Percentiles rank a stretch among this genome's conserved stretches.
These are phyloP conservation scores for Picathartes gymnocephalus DNA, from an alignment of 2,113 vertebrate genomes.

Conservation along the genomic window DNA sequence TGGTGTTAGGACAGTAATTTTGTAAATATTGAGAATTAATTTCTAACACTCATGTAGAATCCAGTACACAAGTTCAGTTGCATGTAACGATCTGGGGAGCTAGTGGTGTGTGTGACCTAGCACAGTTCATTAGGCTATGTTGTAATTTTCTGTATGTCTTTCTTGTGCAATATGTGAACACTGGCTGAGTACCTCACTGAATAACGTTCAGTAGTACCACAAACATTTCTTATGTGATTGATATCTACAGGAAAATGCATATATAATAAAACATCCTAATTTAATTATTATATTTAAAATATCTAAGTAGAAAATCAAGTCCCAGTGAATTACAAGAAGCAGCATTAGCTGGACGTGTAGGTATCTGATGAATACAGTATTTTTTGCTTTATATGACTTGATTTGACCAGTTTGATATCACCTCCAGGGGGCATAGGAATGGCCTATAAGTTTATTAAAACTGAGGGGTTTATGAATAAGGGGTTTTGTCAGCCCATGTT, in stretches of 20 bases:
- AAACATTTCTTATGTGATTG: background rate
- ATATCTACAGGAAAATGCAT: background rate
- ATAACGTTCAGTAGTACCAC: background rate
- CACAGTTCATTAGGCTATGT: background rate
- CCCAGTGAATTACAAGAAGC: background rate
- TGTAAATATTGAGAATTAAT: background rate
- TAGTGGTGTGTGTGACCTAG: background rate
- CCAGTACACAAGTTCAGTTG: background rate
- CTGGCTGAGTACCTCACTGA: background rate
- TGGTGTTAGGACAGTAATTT: background rate
- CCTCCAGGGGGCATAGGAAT: background rate
- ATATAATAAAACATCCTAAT: background rate
- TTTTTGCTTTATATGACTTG: background rate
- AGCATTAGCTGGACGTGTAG: background rate
- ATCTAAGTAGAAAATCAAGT: background rate
- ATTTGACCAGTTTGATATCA: background rate
- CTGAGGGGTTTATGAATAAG: background rate
- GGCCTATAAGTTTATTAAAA: background rate
- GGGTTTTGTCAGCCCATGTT: background rate
- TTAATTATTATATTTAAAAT: background rate
- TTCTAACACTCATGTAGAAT: background rate
- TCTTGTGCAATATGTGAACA: background rate
- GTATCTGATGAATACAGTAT: background rate
- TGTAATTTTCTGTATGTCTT: background rate
- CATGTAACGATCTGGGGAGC: background rate